phyloP scores from a whole-genome alignment of 2,888 invertebrate species.

The Orgyia antiqua region DNA sequence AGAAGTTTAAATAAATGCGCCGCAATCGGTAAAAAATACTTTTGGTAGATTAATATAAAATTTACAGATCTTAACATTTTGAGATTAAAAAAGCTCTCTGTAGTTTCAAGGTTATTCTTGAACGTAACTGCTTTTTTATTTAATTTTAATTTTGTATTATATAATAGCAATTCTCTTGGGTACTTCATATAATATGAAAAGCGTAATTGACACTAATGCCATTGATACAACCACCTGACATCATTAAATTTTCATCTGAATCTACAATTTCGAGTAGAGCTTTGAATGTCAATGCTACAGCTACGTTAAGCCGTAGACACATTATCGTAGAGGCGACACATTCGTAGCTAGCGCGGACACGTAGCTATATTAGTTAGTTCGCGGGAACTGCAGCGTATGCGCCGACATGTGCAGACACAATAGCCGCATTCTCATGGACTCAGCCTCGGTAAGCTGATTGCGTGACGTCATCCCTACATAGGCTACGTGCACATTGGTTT shows the following conservation, averaged over 20 bases:
- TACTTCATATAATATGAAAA: constrained; percentile 1
- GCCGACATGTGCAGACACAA: constrained; percentile 72
- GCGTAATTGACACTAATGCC: constrained; percentile 7
- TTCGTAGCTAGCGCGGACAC: constrained; percentile 6
- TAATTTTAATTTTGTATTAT: too few relatives aligned
- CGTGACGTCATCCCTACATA: constrained; percentile 64
- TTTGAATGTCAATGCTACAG: constrained; percentile 12
- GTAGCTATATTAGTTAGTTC: not conserved
- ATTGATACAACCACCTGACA: constrained; percentile 8
- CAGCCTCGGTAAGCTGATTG: constrained; percentile 76
- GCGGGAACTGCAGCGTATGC: constrained; percentile 56
- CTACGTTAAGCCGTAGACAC: constrained; percentile 4
- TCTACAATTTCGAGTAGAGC: constrained; percentile 14
- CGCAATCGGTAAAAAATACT: too few relatives aligned
- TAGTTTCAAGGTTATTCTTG: too few relatives aligned
- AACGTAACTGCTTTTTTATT: too few relatives aligned
- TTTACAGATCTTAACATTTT: too few relatives aligned
- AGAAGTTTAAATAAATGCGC: too few relatives aligned
- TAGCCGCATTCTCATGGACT: constrained; percentile 76
- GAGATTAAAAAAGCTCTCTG: too few relatives aligned
- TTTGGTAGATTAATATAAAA: too few relatives aligned
- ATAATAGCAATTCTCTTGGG: too few relatives aligned
- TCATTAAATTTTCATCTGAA: constrained; percentile 22
- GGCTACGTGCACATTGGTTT: constrained; percentile 34
- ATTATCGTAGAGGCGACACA: not conserved